Evolutionary conservation across 2,113 vertebrate species (phyloP).

Genomic region (Regulus satrapa): DNA sequence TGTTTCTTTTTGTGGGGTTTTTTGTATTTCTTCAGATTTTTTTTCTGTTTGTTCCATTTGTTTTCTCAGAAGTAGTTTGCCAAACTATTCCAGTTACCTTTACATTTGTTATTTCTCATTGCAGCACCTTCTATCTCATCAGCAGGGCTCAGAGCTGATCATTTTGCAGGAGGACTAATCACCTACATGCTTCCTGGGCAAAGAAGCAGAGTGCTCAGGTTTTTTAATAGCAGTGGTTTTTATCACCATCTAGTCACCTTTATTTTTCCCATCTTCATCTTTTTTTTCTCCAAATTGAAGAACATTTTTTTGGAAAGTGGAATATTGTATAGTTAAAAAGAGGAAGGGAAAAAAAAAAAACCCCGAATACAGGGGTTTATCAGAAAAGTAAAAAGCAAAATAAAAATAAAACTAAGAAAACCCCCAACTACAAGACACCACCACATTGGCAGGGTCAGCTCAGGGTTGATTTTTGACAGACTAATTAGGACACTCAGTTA

Average conservation of each 20-base stretch:
- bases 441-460: rapidly evolving
- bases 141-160: background rate
- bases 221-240: background rate
- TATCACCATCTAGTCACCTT: background rate
- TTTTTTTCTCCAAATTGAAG: no score
- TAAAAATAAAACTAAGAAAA: no score
- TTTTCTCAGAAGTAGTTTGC: background rate
- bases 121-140: rapidly evolving
- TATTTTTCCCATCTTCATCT: background rate
- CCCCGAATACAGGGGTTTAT: rapidly evolving
- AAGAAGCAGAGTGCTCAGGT: background rate
- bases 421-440: background rate
- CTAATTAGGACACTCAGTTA: background rate
- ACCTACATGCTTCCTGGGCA: background rate
- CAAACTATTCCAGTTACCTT: background rate
- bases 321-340: background rate
- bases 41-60: background rate
- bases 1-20: no score
- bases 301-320: background rate
- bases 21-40: no score
- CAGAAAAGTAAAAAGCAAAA: background rate
- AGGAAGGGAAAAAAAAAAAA: background rate
- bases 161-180: background rate
- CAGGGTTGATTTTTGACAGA: background rate
- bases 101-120: background rate